phyloP scores from a whole-genome alignment of 2,888 invertebrate genomes.

The Tyria jacobaeae region DNA sequence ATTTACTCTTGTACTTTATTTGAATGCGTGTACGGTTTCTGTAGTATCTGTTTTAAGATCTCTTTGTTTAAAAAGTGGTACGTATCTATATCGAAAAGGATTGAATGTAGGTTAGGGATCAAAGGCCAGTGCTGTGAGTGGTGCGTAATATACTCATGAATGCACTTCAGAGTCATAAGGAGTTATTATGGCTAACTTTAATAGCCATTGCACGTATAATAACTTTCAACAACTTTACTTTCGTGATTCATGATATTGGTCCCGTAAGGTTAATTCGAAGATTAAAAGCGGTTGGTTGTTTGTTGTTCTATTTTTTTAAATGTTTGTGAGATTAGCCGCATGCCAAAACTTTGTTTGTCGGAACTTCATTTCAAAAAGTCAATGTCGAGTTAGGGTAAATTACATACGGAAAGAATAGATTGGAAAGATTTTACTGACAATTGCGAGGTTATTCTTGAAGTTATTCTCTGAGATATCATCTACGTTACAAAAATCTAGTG shows the following conservation, averaged over 20 bases:
- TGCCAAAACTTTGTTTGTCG: too few relatives aligned
- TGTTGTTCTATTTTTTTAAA: neutral
- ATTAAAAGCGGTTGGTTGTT: neutral
- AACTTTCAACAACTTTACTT: constrained; percentile 1
- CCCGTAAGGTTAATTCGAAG: neutral
- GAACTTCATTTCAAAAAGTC: too few relatives aligned
- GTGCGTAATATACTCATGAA: too few relatives aligned
- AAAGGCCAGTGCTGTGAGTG: constrained; percentile 5
- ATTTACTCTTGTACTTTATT: neutral
- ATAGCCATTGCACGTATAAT: constrained; percentile 1
- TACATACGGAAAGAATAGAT: too few relatives aligned
- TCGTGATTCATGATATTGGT: neutral
- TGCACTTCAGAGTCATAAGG: constrained; percentile 5
- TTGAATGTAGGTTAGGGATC: constrained; percentile 7
- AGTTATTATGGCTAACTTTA: neutral
- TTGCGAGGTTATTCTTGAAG: too few relatives aligned
- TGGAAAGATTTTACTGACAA: too few relatives aligned
- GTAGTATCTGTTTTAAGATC: neutral
- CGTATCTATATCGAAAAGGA: neutral
- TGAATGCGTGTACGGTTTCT: neutral
- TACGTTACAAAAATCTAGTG: too few relatives aligned
- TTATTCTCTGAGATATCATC: too few relatives aligned
- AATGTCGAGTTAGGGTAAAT: too few relatives aligned
- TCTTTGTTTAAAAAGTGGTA: constrained; percentile 4
- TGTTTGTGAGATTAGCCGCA: neutral